Evolutionary conservation across 2,113 vertebrate species (phyloP).

Genomic region (Saccopteryx leptura): DNA sequence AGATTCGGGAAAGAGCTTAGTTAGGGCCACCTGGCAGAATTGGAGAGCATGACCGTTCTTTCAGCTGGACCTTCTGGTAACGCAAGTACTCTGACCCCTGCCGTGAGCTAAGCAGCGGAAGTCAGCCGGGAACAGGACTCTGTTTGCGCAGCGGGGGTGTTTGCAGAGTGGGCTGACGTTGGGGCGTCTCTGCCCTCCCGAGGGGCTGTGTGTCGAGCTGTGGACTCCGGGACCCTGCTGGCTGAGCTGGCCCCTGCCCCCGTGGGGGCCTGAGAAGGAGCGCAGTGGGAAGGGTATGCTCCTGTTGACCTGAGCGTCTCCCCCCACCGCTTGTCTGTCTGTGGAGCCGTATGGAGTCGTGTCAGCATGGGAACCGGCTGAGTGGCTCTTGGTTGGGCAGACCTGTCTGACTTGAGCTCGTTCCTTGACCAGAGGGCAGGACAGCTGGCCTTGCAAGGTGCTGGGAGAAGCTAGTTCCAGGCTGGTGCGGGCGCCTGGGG

Average conservation of each 20-base stretch:
- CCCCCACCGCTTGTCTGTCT: neutral
- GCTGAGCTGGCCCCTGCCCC: neutral
- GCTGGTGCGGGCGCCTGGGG: fast-evolving
- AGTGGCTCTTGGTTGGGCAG: neutral
- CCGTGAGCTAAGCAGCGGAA: fast-evolving
- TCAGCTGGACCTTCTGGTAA: neutral
- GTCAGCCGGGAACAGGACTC: neutral
- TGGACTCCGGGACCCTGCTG: neutral
- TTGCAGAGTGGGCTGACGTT: neutral
- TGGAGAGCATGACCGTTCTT: fast-evolving
- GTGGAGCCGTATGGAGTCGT: fast-evolving
- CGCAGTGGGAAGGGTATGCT: fast-evolving
- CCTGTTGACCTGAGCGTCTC: neutral
- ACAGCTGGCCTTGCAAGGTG: neutral
- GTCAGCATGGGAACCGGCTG: neutral
- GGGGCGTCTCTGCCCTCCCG: neutral
- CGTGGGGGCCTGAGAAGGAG: fast-evolving
- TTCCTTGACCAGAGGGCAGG: neutral
- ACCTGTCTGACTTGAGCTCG: neutral
- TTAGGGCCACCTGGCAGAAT: neutral
- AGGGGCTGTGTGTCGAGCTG: neutral
- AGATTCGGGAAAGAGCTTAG: neutral
- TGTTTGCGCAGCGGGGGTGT: fast-evolving
- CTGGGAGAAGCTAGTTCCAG: neutral
- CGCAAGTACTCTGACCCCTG: fast-evolving